Percentiles rank a stretch among this genome's conserved stretches.
Conservation (phyloP, 2,113 vertebrate species). For the Lates calcarifer region DNA sequence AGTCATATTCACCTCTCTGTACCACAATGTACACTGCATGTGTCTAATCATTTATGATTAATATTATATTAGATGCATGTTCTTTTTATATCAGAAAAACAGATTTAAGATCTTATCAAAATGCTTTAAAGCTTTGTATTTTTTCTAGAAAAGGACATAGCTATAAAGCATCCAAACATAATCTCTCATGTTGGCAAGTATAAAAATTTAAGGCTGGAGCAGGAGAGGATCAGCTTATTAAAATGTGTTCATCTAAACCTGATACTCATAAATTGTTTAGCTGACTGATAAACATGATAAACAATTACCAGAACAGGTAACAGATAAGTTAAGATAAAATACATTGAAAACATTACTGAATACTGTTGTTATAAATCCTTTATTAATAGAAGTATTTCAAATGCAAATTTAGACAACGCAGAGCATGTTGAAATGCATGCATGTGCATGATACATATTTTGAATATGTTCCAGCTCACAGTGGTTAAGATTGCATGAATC, state of each 20-base stretch:
- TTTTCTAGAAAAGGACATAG: not conserved
- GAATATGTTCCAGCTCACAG: slow-evolving; percentile 46
- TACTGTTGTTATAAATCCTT: slow-evolving; percentile 59
- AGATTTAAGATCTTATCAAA: too few relatives aligned
- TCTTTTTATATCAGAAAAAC: not conserved
- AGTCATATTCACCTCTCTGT: not conserved
- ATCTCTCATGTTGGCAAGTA: not conserved
- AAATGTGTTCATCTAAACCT: not conserved
- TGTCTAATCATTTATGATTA: not conserved
- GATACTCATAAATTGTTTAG: not conserved
- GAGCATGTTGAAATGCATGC: slow-evolving; percentile 35
- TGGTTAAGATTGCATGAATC: slow-evolving; percentile 33
- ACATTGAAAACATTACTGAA: not conserved
- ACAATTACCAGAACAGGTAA: not conserved
- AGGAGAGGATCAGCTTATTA: not conserved
- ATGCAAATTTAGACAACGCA: slow-evolving; percentile 46
- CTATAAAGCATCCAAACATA: not conserved
- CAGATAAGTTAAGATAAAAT: not conserved
- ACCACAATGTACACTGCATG: not conserved
- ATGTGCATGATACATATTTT: slow-evolving; percentile 48
- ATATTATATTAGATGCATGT: not conserved
- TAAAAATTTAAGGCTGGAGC: not conserved
- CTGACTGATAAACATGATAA: not conserved
- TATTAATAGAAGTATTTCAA: slow-evolving; percentile 58
- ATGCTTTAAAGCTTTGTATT: too few relatives aligned